Evolutionary conservation across 2,888 invertebrate species (phyloP).

Genomic region (Rhagium mordax): DNA sequence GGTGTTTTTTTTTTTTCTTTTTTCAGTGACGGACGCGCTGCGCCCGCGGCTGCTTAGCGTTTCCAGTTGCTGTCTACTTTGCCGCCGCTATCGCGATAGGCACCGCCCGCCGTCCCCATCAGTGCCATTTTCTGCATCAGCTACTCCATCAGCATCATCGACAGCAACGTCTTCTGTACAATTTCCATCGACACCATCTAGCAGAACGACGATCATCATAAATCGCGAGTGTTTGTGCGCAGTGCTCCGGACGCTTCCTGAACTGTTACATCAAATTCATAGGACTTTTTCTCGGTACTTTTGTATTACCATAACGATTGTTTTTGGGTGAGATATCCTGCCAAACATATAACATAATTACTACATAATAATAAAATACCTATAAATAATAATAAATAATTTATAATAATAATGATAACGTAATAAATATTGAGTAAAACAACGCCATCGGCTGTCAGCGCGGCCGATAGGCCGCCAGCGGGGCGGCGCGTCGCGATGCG

Average conservation of each 20-base stretch:
- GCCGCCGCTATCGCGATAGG: constrained; percentile 55
- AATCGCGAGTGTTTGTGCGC: constrained; percentile 66
- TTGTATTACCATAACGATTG: constrained; percentile 68
- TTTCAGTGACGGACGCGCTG: constrained; percentile 77
- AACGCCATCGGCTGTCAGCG: constrained; percentile 32
- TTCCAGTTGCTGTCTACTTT: constrained; percentile 55
- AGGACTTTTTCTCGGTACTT: constrained; percentile 68
- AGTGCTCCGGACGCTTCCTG: constrained; percentile 69
- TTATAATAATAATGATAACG: constrained; percentile 60
- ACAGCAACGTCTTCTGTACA: constrained; percentile 38
- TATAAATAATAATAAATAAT: constrained; percentile 61
- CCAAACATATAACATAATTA: constrained; percentile 68
- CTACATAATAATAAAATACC: constrained; percentile 61
- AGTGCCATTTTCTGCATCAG: constrained; percentile 47
- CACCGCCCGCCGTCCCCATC: constrained; percentile 50
- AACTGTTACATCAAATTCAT: constrained; percentile 70
- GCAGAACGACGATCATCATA: constrained; percentile 20
- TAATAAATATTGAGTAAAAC: constrained; percentile 49
- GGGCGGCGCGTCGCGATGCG: constrained; percentile 54
- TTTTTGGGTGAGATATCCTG: constrained; percentile 71
- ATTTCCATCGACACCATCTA: constrained; percentile 42
- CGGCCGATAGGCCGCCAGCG: constrained; percentile 18
- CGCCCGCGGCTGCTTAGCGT: constrained; percentile 70
- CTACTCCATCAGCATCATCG: constrained; percentile 45
- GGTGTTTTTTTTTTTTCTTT: constrained; percentile 35